These are phyloP conservation scores for Chaetogeoica ovagalla DNA, from an alignment of 2,888 invertebrate genomes.

Conservation along the genomic window DNA sequence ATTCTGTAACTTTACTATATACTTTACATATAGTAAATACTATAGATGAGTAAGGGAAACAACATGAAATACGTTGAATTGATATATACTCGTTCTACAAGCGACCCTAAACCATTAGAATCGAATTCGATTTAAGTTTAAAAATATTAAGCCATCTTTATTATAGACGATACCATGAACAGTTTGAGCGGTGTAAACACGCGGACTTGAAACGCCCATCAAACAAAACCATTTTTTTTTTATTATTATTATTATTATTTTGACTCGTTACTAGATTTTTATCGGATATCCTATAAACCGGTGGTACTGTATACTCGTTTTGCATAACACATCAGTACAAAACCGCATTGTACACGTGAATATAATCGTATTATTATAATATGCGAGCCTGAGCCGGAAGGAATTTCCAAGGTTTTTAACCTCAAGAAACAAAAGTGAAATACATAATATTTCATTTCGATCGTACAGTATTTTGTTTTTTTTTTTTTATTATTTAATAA, in stretches of 20 bases:
- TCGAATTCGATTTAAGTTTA: background rate
- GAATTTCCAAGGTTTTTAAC: conserved; percentile 41
- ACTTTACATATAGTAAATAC: too few relatives aligned
- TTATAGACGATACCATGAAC: background rate
- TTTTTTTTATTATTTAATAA: conserved; percentile 23
- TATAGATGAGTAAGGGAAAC: too few relatives aligned
- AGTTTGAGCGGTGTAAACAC: too few relatives aligned
- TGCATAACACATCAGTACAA: background rate
- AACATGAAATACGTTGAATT: too few relatives aligned
- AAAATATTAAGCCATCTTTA: background rate
- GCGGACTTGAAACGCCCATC: background rate
- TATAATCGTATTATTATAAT: background rate
- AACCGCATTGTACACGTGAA: background rate
- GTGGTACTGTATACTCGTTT: background rate
- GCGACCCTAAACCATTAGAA: background rate
- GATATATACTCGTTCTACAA: too few relatives aligned
- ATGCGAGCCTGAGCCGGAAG: conserved; percentile 27
- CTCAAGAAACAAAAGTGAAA: conserved; percentile 28
- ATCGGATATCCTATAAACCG: background rate
- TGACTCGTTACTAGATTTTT: background rate
- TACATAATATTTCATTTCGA: conserved; percentile 5
- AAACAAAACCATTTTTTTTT: background rate
- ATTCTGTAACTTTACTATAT: too few relatives aligned
- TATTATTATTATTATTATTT: background rate
- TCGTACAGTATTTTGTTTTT: too few relatives aligned